phyloP scores from a whole-genome alignment of 2,113 vertebrate genomes.

The Sturnus vulgaris region DNA sequence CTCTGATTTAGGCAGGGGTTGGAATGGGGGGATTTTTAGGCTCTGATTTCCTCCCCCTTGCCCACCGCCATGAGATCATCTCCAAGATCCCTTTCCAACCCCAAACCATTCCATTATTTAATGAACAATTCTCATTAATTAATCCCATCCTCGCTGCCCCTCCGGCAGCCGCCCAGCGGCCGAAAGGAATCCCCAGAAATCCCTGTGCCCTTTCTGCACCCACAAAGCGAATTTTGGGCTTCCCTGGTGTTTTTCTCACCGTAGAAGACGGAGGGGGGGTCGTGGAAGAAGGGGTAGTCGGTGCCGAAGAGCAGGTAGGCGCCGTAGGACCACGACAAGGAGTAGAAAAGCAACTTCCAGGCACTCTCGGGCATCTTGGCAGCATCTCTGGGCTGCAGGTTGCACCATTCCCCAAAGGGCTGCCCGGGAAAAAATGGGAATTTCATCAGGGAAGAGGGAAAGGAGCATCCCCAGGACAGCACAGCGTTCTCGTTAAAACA shows the following conservation, averaged over 20 bases:
- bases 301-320: constrained; percentile 91
- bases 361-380: constrained; percentile 95
- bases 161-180: not conserved
- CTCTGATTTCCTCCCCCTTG: not conserved
- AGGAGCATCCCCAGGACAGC: accelerated
- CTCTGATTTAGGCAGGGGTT: not conserved
- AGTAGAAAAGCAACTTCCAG: constrained; percentile 97
- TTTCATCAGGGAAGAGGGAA: accelerated
- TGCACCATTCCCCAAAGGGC: constrained; percentile 84
- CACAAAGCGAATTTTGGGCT: accelerated
- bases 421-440: constrained; percentile 33
- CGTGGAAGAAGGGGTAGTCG: constrained; percentile 89
- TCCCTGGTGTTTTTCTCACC: not conserved
- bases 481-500: too few species aligned
- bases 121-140: too few species aligned
- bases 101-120: not conserved
- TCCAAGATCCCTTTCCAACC: not conserved
- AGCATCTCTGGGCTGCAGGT: constrained; percentile 85
- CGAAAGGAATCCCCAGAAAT: accelerated
- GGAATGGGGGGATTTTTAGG: not conserved
- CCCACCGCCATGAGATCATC: not conserved
- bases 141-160: too few species aligned
- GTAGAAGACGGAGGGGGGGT: constrained; percentile 88
- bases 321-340: constrained; percentile 88
- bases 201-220: accelerated